These are phyloP conservation scores for Onthophagus taurus DNA, from an alignment of 1,140 invertebrate genomes.

Conservation along the genomic window DNA sequence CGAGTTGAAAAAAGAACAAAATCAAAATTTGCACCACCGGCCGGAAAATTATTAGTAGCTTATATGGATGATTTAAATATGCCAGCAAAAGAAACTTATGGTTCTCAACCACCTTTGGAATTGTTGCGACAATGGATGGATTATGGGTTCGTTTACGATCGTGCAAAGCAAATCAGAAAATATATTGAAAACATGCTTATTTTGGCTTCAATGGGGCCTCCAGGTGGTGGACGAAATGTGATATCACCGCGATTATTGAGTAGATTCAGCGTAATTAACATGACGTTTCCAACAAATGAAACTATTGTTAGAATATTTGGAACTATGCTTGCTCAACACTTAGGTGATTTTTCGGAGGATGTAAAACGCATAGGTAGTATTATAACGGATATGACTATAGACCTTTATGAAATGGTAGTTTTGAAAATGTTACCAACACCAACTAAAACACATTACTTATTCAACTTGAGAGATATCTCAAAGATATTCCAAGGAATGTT, in stretches of 20 bases:
- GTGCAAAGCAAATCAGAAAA: conserved; percentile 60
- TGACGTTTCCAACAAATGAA: conserved; percentile 67
- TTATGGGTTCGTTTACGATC: conserved; percentile 79
- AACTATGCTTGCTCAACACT: conserved; percentile 71
- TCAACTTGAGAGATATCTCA: conserved; percentile 80
- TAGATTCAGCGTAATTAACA: conserved; percentile 71
- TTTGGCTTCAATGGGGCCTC: conserved; percentile 68
- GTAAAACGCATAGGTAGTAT: conserved; percentile 51
- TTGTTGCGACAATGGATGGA: conserved; percentile 76
- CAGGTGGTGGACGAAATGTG: conserved; percentile 67
- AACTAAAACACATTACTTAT: conserved; percentile 80
- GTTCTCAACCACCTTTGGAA: conserved; percentile 77
- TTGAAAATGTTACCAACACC: conserved; percentile 72
- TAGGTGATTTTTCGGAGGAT: conserved; percentile 65
- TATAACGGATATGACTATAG: conserved; percentile 58
- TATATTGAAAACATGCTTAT: conserved; percentile 68
- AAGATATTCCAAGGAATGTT: conserved; percentile 66
- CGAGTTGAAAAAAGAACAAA: conserved; percentile 75
- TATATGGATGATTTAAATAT: conserved; percentile 88
- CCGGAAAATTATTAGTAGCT: conserved; percentile 66
- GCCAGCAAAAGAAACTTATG: conserved; percentile 78
- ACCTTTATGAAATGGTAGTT: conserved; percentile 61
- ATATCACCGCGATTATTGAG: conserved; percentile 67
- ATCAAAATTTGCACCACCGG: conserved; percentile 63
- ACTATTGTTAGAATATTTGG: conserved; percentile 73